Evolutionary conservation across 2,113 vertebrate genomes (phyloP), one percentile per base, ranked within the genome.

Genomic region (Callipepla californica): DNA sequence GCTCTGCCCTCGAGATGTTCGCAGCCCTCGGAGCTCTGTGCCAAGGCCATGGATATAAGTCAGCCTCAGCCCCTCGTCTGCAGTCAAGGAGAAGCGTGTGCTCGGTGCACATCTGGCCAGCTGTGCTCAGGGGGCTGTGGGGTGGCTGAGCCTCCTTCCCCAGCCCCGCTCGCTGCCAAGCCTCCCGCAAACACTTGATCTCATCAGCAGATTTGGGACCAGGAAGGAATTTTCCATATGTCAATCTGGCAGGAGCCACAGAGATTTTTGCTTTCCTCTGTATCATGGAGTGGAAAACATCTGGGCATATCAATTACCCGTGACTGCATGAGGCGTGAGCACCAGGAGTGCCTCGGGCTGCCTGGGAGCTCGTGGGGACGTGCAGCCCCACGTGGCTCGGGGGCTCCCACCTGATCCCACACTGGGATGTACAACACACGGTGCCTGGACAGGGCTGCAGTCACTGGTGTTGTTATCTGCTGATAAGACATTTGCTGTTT

Each of bases 191-290:
- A 63, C 1, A 7, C 53, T 82, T 13, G 67, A 73, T 58, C 40
- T 58, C 48, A 85, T 77, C 7, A 58, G 42, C 70, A 89, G 85
- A 0, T 36, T 55, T 5, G 75, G 75, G 82, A 69, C 10, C 1
- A n/a, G 82, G 72, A 77, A 91, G 92, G 92, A 94, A 90, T 83
- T 95, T 91, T 94, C 89, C 95, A 91, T 87, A 44, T 17, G 45
- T 80, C 76, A 9, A 48, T 26, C 72, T 89, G 82, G 48, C 90
- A 91, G 92, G 68, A 96, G 23, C 55, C 87, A 30, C 1, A 1
- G 87, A 36, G 89, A 48, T 81, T 90, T 92, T n/a, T 92, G 70
- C 63, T 82, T 82, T 76, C 53, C 81, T 81, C 74, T 28, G 58
- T 19, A 40, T 44, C 67, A 4, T 1, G 7, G 84, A 80, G 87